Base-by-base conservation (phyloP, 2,888 invertebrate species). In the Machimus atricapillus region DNA sequence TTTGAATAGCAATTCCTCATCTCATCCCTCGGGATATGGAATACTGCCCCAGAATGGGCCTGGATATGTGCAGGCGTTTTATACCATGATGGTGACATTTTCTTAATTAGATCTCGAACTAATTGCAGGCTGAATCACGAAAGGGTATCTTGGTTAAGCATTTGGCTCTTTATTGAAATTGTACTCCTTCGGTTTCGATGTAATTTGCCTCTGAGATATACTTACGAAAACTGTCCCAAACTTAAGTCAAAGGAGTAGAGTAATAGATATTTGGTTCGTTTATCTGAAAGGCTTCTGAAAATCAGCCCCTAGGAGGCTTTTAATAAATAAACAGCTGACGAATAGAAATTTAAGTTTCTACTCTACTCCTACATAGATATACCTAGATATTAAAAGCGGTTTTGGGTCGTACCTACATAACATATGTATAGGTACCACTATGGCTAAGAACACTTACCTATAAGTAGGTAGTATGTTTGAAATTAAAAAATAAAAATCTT, bases 1-100 rank as follows among this genome's bases (percentile, higher is more conserved):
- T 52, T 78, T 78, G 78, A 78, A 78, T 78, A 78, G 40, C 23
- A 78, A 78, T 78, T 78, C 37, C 43, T 78, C 37, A 40, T 78
- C 14, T 43, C 37, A 78, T 78, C 27, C 66, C 12, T 8, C 19
- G 66, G 66, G 23, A 66, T 66, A 66, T 46, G 16, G 12, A 46
- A 46, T 27, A 66, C 27, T 66, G 23, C 19, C 66, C 66, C 19
- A n/a, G 27, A 19, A 66, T 66, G 66, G 23, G 2, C 3, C 66
- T 66, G 14, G 23, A 66, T 66, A 2, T 27, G 8, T 46, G 12
- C 43, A 23, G 9, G 12, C 23, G 66, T 66, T 66, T 66, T 27
- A n/a, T 27, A 66, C 27, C 9, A 66, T 8, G 66, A 46, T 46
- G 4, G 12, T 9, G 58, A 66, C 66, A 27, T 66, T 66, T 66